Base-by-base conservation (phyloP, 2,797 vertebrate genomes). In the Ceryle rudis region DNA sequence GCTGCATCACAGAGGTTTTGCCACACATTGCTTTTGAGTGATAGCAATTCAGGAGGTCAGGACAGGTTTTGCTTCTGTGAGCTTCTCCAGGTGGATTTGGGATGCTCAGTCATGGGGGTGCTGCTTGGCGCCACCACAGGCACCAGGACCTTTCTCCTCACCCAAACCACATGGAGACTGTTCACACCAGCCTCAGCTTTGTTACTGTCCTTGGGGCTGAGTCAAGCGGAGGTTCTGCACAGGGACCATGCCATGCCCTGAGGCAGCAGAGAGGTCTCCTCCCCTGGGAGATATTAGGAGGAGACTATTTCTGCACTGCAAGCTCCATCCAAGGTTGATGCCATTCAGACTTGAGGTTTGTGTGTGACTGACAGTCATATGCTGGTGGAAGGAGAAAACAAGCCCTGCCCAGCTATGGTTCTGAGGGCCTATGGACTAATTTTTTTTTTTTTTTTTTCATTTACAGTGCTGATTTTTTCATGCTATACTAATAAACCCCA, bases 391-490 rank as follows among this genome's bases (percentile, higher is more conserved):
- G 12, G 14, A 37, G 20, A 73, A 29, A 83, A 52, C 5, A 74
- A 81, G n/a, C 23, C 57, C 39, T 64, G 52, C 18, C 14, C 44
- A 65, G 22, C n/a, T 64, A 15, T 2, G 2, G 8, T 79, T n/a
- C 64, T 37, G 29, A 72, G 25, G 13, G 42, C 19, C 19, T 72
- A 11, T 49, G 11, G 35, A 37, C 31, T 80, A 58, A 64, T 41
- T 15, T 67, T 95, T 73, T 12, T 47, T 11, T 37, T 46, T 39
- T 37, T 37, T 37, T 44, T 65, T 60, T 87, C 60, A 66, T 47
- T 80, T 87, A 73, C 52, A 74, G 60, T 41, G 37, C 10, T 80
- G 74, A 80, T 47, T 85, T 87, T 93, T 89, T 95, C 64, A 87
- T 67, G 60, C 42, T 47, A 17, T 21, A 23, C 11, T 77, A 70